Percentiles rank a stretch among this genome's conserved stretches.
Conservation (phyloP, 2,113 vertebrate species). For the Rafetus swinhoei region DNA sequence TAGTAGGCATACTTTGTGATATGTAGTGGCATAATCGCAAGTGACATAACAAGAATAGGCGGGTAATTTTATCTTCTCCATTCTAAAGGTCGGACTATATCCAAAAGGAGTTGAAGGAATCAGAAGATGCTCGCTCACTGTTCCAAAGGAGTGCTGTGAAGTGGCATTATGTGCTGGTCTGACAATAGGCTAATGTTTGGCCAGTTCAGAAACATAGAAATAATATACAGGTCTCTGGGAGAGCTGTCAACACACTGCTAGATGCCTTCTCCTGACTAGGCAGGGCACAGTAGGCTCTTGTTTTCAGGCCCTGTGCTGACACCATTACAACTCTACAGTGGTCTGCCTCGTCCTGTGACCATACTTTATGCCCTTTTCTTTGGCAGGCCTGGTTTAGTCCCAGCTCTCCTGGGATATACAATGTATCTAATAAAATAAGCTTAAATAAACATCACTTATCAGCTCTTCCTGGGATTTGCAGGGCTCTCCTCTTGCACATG, state of each 20-base stretch:
- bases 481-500: not conserved
- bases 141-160: rapidly evolving
- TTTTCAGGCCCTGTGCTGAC: not conserved
- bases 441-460: not conserved
- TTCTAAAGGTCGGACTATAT: not conserved
- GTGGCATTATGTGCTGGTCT: not conserved
- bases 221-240: not conserved
- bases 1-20: not conserved
- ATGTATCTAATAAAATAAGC: not conserved
- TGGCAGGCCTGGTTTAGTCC: not conserved
- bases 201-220: not conserved
- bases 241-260: not conserved
- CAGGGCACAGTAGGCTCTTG: not conserved
- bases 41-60: rapidly evolving
- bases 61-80: not conserved
- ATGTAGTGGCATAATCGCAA: not conserved
- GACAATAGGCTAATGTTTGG: rapidly evolving
- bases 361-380: too few species aligned
- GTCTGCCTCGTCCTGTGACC: not conserved
- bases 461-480: too few species aligned
- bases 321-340: not conserved
- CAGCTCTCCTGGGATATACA: not conserved
- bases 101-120: not conserved
- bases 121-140: not conserved
- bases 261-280: not conserved